Conservation (phyloP, 2,797 vertebrate genomes). For the Sciurus vulgaris region DNA sequence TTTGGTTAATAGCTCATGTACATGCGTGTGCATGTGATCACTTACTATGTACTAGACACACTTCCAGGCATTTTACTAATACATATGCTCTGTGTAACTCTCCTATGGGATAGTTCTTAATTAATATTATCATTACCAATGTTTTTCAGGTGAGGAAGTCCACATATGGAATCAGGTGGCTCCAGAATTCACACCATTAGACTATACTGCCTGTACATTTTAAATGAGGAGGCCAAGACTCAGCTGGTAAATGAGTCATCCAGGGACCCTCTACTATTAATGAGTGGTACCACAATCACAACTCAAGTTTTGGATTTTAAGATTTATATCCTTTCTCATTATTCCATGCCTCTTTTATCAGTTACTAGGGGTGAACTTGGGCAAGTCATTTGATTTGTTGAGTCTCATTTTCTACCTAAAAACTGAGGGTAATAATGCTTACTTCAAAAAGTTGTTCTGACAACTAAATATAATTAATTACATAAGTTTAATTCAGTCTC, state of each 20-base stretch:
- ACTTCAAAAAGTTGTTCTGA: neutral
- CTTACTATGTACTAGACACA: neutral
- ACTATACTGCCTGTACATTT: neutral
- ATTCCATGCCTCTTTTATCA: neutral
- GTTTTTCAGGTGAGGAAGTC: neutral
- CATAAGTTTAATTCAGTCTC: constrained; percentile 7
- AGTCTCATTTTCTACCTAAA: neutral
- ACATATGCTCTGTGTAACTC: neutral
- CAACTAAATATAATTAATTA: neutral
- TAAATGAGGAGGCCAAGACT: neutral
- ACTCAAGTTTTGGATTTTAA: neutral
- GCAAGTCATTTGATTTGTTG: neutral
- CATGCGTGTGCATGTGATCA: neutral
- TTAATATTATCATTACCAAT: neutral
- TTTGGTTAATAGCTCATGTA: neutral
- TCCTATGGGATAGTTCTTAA: neutral
- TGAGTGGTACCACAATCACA: neutral
- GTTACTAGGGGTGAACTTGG: neutral
- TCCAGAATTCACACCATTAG: neutral
- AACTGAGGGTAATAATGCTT: neutral
- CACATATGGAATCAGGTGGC: neutral
- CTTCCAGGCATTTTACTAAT: constrained; percentile 6
- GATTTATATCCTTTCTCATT: neutral
- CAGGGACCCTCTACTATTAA: neutral
- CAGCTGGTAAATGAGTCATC: neutral